Conservation (phyloP, 2,888 invertebrate genomes). For the Clostera curtula region DNA sequence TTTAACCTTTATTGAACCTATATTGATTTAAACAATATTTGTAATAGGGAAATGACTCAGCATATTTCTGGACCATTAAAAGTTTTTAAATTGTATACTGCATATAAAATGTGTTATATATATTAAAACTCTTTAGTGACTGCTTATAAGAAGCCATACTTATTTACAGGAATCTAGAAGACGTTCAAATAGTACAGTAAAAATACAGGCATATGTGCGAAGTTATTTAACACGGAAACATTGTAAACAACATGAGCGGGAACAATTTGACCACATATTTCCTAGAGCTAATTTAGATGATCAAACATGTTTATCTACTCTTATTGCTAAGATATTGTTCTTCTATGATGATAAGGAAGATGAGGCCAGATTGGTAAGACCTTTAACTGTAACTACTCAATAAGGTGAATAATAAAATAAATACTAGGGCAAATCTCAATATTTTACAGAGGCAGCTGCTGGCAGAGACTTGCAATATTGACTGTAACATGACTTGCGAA, state of each 20-base stretch:
- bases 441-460: too few relatives aligned
- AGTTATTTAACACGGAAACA: slow-evolving; percentile 83
- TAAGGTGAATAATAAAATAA: neutral
- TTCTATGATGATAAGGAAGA: slow-evolving; percentile 84
- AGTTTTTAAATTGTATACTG: too few relatives aligned
- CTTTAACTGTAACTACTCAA: neutral
- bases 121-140: too few relatives aligned
- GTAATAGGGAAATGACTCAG: slow-evolving; percentile 5
- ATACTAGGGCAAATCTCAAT: neutral
- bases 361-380: slow-evolving; percentile 62
- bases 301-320: slow-evolving; percentile 63
- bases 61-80: slow-evolving; percentile 3
- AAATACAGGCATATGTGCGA: slow-evolving; percentile 87
- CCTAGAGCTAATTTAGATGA: slow-evolving; percentile 59
- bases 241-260: slow-evolving; percentile 78
- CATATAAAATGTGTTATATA: too few relatives aligned
- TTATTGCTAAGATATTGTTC: slow-evolving; percentile 82
- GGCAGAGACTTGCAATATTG: too few relatives aligned
- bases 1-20: too few relatives aligned
- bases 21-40: too few relatives aligned
- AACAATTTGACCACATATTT: slow-evolving; percentile 80
- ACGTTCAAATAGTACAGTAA: slow-evolving; percentile 83
- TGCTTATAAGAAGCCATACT: too few relatives aligned
- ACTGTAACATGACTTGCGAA: too few relatives aligned
- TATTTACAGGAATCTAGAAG: slow-evolving; percentile 78